Conservation (phyloP, 2,888 invertebrate species). For the Drosophila acutilabella region DNA sequence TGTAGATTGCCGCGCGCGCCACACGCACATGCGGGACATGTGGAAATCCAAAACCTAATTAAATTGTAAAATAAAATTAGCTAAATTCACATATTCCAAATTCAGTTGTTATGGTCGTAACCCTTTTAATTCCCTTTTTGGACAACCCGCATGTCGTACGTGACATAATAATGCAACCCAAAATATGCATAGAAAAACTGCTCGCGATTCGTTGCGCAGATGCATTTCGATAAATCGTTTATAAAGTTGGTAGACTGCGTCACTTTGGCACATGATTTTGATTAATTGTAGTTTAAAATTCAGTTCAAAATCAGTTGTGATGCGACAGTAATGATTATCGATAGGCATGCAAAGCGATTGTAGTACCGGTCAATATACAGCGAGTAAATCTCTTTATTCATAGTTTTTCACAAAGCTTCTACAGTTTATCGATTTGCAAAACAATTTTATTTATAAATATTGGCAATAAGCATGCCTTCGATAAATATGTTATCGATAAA, state of each 20-base stretch:
- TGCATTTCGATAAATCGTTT: slow-evolving; percentile 51
- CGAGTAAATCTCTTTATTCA: too few species aligned
- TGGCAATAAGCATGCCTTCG: too few species aligned
- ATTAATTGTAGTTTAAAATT: slow-evolving; percentile 35
- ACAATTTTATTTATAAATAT: too few species aligned
- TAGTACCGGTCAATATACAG: too few species aligned
- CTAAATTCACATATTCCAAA: slow-evolving; percentile 56
- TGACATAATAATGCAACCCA: slow-evolving; percentile 49
- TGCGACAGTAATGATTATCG: neutral
- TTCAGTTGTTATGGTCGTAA: slow-evolving; percentile 1
- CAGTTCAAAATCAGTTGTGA: neutral
- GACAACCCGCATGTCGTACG: slow-evolving; percentile 51
- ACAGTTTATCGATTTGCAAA: too few species aligned
- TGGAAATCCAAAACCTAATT: slow-evolving; percentile 72
- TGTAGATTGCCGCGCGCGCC: slow-evolving; percentile 32
- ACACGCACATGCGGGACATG: slow-evolving; percentile 68
- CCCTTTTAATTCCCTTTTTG: slow-evolving; percentile 57
- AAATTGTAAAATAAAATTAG: slow-evolving; percentile 77
- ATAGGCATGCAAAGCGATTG: neutral
- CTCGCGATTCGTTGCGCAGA: slow-evolving; percentile 50
- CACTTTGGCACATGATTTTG: slow-evolving; percentile 39
- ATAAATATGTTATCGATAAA: too few species aligned
- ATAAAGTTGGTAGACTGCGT: neutral
- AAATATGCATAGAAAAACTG: slow-evolving; percentile 15
- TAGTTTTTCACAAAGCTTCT: too few species aligned